Percentiles rank a stretch among this genome's conserved stretches.
Conservation (phyloP, 2,888 invertebrate species). For the Cotesia congregata region DNA sequence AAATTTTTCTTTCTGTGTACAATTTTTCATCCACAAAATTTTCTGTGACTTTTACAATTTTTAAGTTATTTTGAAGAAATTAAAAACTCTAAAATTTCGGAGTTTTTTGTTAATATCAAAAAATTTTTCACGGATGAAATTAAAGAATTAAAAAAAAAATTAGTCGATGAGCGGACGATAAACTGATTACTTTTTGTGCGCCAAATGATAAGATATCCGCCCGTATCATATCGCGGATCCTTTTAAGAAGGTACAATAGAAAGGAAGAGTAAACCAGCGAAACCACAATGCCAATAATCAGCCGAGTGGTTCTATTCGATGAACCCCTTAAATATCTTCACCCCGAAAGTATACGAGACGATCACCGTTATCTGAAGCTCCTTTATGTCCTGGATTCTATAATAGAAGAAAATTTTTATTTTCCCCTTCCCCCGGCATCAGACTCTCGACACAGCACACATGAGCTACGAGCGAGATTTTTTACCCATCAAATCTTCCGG, state of each 20-base stretch:
- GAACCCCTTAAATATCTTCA: constrained; percentile 57
- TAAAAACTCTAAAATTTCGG: too few species aligned
- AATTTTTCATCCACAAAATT: too few species aligned
- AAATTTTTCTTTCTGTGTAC: too few species aligned
- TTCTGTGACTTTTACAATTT: too few species aligned
- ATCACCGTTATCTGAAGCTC: constrained; percentile 27
- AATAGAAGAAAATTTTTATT: constrained; percentile 35
- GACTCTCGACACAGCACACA: background rate
- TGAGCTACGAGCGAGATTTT: constrained; percentile 23
- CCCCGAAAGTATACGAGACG: constrained; percentile 49
- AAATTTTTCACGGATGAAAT: too few species aligned
- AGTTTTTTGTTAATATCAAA: too few species aligned
- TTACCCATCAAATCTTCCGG: constrained; percentile 26
- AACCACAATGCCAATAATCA: constrained; percentile 68
- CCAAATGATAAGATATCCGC: constrained; percentile 46
- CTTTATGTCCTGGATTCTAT: background rate
- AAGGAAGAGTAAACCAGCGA: constrained; percentile 43
- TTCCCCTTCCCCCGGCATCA: background rate
- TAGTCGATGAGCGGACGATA: too few species aligned
- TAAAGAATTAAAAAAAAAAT: too few species aligned
- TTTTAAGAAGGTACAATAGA: too few species aligned
- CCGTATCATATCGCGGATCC: constrained; percentile 37
- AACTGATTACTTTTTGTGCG: background rate
- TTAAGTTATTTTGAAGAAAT: too few species aligned
- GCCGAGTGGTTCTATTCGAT: constrained; percentile 59